Evolutionary conservation across 2,113 vertebrate genomes (phyloP), one percentile per base, ranked within the genome.

Genomic region (Thunnus maccoyii): DNA sequence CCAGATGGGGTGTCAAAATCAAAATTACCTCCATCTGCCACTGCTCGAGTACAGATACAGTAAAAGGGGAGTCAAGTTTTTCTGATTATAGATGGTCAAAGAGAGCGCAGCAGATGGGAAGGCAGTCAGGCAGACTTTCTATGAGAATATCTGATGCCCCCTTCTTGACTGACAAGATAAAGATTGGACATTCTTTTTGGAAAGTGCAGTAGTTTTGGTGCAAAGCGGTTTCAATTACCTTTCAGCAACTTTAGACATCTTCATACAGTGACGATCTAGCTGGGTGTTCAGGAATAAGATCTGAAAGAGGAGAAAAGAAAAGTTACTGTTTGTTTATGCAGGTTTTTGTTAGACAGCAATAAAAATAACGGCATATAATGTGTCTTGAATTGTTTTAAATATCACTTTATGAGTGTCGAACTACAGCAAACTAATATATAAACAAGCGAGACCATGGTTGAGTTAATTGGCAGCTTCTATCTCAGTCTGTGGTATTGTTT

Each of bases 171-270:
- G 50, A 63, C 14, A 30, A 27, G 16, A 80, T 47, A 36, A 50
- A 54, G 47, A 52, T 22, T 11, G 16, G 20, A 46, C 32, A 18
- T 18, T 3, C 41, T 70, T 12, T 5, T 32, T 15, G 6, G 8
- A 27, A 44, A 15, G 20, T 71, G 22, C 5, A 32, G 15, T 51
- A 32, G 41, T 76, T 72, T 18, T 7, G 22, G 20, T 11, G 18
- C 14, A 36, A 52, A 50, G 32, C 50, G 4, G 22, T 12, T 30
- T 9, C 6, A 12, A 63, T 78, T 94, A 99, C 98, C 97, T 99
- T 90, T 99, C 98, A 85, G 98, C 98, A 82, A 99, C 98, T 95
- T 99, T 99, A 79, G 98, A 99, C 97, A 99, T 98, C 95, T 99
- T 99, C 96, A 99, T 96, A 94, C 98, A 96, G 93, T 99, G 98